Percentiles rank a stretch among this genome's conserved stretches.
phyloP scores from a whole-genome alignment of 2,113 vertebrate species.

The Carassius auratus region DNA sequence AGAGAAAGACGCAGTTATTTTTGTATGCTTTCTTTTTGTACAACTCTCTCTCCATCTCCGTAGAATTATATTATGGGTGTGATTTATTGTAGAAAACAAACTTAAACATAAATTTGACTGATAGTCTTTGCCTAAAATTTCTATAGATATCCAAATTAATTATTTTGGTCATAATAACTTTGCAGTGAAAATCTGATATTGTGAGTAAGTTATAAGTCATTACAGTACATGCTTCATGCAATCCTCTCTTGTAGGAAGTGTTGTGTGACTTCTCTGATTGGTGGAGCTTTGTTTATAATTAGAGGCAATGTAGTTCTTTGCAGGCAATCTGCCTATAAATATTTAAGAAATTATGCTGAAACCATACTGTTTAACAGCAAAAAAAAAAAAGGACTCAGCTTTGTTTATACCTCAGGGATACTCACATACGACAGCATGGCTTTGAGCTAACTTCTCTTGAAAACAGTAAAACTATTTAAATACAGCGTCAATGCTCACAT shows the following conservation, averaged over 20 bases:
- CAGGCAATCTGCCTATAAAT: background rate
- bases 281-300: background rate
- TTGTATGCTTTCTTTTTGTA: too few relatives aligned
- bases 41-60: too few relatives aligned
- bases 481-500: constrained; percentile 81
- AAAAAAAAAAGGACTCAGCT: background rate
- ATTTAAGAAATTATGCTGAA: background rate
- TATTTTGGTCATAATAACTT: too few relatives aligned
- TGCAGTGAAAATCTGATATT: too few relatives aligned
- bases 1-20: too few relatives aligned
- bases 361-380: background rate
- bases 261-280: background rate
- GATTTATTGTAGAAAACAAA: too few relatives aligned
- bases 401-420: constrained; percentile 52
- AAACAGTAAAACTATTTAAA: background rate
- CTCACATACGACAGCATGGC: constrained; percentile 98
- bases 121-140: too few relatives aligned
- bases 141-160: too few relatives aligned
- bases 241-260: background rate
- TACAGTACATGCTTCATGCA: background rate
- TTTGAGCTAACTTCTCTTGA: constrained; percentile 79
- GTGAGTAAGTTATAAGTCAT: too few relatives aligned
- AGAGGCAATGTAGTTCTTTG: background rate
- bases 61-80: too few relatives aligned
- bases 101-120: too few relatives aligned